Percentiles rank a stretch among this genome's conserved stretches.
These are phyloP conservation scores for Monarcha castaneiventris DNA, from an alignment of 2,113 vertebrate species.

Conservation along the genomic window DNA sequence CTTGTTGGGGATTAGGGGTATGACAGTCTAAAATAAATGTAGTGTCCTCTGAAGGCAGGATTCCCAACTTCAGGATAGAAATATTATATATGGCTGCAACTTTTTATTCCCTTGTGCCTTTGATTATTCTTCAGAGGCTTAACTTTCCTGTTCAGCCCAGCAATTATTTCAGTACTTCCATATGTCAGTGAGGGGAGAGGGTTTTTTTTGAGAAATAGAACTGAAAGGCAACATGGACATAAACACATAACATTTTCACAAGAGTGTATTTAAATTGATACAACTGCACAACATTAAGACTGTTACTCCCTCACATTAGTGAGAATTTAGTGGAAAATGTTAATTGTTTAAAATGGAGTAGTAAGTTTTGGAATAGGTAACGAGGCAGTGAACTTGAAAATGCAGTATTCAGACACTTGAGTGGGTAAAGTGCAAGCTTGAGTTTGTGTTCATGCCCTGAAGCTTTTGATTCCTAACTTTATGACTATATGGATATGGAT, in stretches of 20 bases:
- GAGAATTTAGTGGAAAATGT: not conserved
- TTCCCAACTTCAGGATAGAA: not conserved
- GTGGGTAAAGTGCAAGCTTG: not conserved
- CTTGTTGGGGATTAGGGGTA: not conserved
- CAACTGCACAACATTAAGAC: not conserved
- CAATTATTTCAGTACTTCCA: not conserved
- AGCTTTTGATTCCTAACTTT: not conserved
- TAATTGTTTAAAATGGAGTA: not conserved
- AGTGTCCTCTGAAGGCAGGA: not conserved
- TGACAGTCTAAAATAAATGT: not conserved
- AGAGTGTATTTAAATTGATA: not conserved
- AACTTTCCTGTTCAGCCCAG: not conserved
- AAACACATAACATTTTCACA: not conserved
- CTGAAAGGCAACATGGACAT: not conserved
- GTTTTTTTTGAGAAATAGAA: not conserved
- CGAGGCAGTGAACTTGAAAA: not conserved
- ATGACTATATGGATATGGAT: not conserved
- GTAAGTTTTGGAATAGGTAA: not conserved
- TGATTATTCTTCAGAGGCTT: not conserved
- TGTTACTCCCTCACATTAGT: not conserved
- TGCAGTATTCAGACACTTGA: not conserved
- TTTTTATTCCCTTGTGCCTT: not conserved
- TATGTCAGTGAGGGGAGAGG: not conserved
- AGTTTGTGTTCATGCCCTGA: not conserved
- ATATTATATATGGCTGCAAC: not conserved